These are phyloP conservation scores for Clarias gariepinus DNA, from an alignment of 2,113 vertebrate species.

Conservation along the genomic window DNA sequence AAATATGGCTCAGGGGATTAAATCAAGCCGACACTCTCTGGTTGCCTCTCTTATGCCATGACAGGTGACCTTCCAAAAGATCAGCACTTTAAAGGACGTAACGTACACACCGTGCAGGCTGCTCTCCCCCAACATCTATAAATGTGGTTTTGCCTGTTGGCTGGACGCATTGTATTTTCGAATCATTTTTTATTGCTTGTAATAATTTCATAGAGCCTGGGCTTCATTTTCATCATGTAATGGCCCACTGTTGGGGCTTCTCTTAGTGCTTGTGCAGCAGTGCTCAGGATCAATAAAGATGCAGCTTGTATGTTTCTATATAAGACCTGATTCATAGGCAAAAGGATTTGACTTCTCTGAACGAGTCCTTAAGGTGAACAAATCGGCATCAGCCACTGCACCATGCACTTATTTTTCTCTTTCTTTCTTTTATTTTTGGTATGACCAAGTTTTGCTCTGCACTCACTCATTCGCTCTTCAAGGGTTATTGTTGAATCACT, in stretches of 20 bases:
- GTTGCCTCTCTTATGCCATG: neutral
- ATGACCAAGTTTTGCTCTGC: neutral
- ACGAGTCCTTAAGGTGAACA: neutral
- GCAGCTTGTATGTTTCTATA: slow-evolving; percentile 33
- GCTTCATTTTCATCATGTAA: slow-evolving; percentile 35
- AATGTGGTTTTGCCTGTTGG: slow-evolving; percentile 2
- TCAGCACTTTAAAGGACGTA: slow-evolving; percentile 15
- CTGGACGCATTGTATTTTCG: slow-evolving; percentile 28
- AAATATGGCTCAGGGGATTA: neutral
- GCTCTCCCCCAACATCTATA: neutral
- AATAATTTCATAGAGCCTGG: slow-evolving; percentile 32
- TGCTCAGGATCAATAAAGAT: slow-evolving; percentile 42
- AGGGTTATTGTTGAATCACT: neutral
- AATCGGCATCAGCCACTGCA: neutral
- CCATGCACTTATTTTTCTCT: neutral
- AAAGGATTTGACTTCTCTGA: neutral
- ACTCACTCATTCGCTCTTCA: too few species aligned
- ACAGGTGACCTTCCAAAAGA: neutral
- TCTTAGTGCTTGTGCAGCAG: slow-evolving; percentile 35
- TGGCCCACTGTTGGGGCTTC: slow-evolving; percentile 24
- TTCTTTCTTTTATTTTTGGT: neutral
- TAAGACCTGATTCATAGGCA: neutral
- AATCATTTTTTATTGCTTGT: slow-evolving; percentile 33
- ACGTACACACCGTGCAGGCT: neutral
- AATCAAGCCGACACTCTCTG: neutral